Evolutionary conservation across 1,140 invertebrate genomes (phyloP), one percentile per base, ranked within the genome.

Genomic region (Mizuhopecten yessoensis): DNA sequence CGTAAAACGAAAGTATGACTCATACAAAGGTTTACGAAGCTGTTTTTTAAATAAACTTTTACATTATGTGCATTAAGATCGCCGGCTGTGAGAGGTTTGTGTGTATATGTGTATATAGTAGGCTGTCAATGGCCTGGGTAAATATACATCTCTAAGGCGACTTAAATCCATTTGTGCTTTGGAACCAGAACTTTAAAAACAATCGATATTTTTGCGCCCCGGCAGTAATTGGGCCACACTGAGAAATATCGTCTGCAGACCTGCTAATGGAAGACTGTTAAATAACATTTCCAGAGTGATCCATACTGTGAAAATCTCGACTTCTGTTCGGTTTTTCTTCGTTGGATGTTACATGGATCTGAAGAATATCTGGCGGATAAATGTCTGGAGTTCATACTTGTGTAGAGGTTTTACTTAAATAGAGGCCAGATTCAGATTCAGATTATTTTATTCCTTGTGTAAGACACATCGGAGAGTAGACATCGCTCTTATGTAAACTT

Each of bases 201-300:
- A 75, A 75, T 75, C 57, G 57, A 75, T 75, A 75, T 75, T 7
- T 75, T 75, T 75, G 23, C 57, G 57, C 57, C 57, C 57, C 9
- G 57, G 57, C 57, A 75, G 57, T 75, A 75, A 75, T 75, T 75
- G 57, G 57, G 17, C 57, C 7, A 75, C 57, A 75, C 57, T 29
- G 57, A 75, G 57, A 75, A 45, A 45, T 20, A 45, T 17, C 42
- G 42, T 45, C 57, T 75, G n/a, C 57, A 75, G 57, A n/a, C 23
- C n/a, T 29, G 57, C 23, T 75, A 75, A 75, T 75, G n/a, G 57
- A 75, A 75, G 57, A 75, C n/a, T 5, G 57, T 75, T 75, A 29
- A n/a, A 10, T 75, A 75, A 29, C 57, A 75, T n/a, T 17, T 75
- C 57, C 57, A 29, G 57, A n/a, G n/a, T n/a, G 23, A 7, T 13